Evolutionary conservation across 2,113 vertebrate genomes (phyloP).

Genomic region (Pygoscelis antarcticus): DNA sequence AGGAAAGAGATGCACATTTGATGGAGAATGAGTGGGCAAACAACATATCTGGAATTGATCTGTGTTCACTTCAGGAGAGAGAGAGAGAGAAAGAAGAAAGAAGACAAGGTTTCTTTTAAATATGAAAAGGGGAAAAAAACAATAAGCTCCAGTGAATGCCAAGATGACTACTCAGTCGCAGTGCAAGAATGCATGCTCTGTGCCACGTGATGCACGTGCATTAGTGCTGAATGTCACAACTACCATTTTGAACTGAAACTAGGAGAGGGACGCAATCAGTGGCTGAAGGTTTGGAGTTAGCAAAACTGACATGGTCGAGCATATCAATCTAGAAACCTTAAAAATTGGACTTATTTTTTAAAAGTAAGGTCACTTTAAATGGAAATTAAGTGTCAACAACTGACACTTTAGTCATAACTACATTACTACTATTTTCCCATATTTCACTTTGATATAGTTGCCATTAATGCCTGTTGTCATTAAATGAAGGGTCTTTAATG

Average conservation of each 20-base stretch:
- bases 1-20: not conserved
- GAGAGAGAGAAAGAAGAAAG: not conserved
- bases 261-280: not conserved
- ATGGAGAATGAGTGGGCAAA: not conserved
- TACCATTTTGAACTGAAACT: not conserved
- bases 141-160: not conserved
- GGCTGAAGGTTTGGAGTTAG: not conserved
- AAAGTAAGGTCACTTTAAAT: not conserved
- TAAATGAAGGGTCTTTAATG: not conserved
- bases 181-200: not conserved
- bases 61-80: not conserved
- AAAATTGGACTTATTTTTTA: not conserved
- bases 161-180: not conserved
- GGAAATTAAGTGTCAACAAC: not conserved
- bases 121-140: not conserved
- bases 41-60: not conserved
- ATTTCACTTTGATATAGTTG: not conserved
- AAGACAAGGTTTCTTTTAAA: not conserved
- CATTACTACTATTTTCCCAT: not conserved
- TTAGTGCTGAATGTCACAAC: not conserved
- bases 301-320: not conserved
- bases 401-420: not conserved
- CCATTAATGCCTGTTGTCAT: not conserved
- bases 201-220: accelerated
- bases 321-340: not conserved